Evolutionary conservation across 2,888 invertebrate genomes (phyloP), one percentile per base, ranked within the genome.

Genomic region (Dicyrtomina minuta): DNA sequence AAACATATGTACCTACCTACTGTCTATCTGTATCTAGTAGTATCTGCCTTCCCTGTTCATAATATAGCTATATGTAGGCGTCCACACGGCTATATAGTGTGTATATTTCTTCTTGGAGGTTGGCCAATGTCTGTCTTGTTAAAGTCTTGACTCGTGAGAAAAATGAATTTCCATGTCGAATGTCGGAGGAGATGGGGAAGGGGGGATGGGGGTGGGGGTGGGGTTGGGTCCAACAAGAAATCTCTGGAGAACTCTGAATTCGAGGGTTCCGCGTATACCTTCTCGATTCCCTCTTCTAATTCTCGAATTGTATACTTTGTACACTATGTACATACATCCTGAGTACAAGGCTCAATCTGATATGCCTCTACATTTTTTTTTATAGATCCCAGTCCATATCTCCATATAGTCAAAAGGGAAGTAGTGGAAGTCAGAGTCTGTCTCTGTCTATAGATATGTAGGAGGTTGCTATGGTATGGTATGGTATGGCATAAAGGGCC

Each of bases 81-180:
- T n/a, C 33, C 33, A 33, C n/a, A n/a, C n/a, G n/a, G n/a, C 33
- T 33, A 33, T 27, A 56, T 56, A n/a, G n/a, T n/a, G n/a, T n/a
- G n/a, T n/a, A 61, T 61, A 51, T 62, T 62, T 62, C 41, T 65
- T 65, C 41, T 65, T 65, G 65, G 55, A 55, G 55, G 53, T 64
- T 64, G 55, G 55, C 55, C 65, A 44, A 55, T 65, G 65, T 65
- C 27, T 65, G 65, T 65, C 65, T 65, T 55, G 44, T 44, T 65
- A 65, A 44, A 55, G 65, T 27, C 55, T 55, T 41, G 65, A 65
- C 55, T 65, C 65, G 65, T 65, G 65, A 65, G 65, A 65, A 65
- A 65, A 65, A 65, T 65, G 65, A 65, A 65, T 65, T 65, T 65
- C 65, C 62, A 55, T 65, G 65, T 65, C 65, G 55, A 65, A 65